Evolutionary conservation across 2,888 invertebrate genomes (phyloP), one percentile per base, ranked within the genome.

Genomic region (Crocallis elinguaria): DNA sequence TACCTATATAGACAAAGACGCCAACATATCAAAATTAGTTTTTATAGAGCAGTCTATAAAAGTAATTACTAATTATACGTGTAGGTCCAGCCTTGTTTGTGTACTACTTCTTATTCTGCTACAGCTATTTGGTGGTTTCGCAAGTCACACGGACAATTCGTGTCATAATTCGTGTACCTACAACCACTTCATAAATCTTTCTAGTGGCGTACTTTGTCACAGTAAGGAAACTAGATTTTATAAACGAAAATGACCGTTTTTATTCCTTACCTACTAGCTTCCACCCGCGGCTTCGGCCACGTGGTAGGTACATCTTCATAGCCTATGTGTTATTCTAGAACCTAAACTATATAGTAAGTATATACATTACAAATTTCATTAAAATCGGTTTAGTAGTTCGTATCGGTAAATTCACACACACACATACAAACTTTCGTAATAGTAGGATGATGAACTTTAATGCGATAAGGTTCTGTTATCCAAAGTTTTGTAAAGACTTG

Each of bases 61-160:
- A 46, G 38, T 55, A 35, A 39, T 53, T 39, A 32, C n/a, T 29
- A 45, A 30, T 29, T 43, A 33, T 27, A 11, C 16, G 44, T 44
- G 27, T 37, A 12, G 36, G 30, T 9, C 4, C 17, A 35, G 23
- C 11, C 19, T 14, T 44, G 44, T 13, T 17, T 11, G 0, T 39
- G 12, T 14, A 32, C 32, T 39, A 5, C 11, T 16, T 39, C 25
- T 16, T 27, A 39, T 16, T 39, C 39, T 27, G n/a, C 12, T n/a
- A 25, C 9, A 14, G 0, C 27, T 12, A 41, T 29, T 41, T 29
- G 41, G 17, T 11, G 19, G 42, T 62, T 62, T 57, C 53, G 58
- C 51, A 55, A 57, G 41, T 9, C 7, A 42, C 60, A 57, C 56
- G 48, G 54, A 55, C 60, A 54, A 36, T 17, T 44, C 45, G 49